Evolutionary conservation across 1,140 invertebrate genomes (phyloP), one percentile per base, ranked within the genome.

Genomic region (Seison nebaliae): DNA sequence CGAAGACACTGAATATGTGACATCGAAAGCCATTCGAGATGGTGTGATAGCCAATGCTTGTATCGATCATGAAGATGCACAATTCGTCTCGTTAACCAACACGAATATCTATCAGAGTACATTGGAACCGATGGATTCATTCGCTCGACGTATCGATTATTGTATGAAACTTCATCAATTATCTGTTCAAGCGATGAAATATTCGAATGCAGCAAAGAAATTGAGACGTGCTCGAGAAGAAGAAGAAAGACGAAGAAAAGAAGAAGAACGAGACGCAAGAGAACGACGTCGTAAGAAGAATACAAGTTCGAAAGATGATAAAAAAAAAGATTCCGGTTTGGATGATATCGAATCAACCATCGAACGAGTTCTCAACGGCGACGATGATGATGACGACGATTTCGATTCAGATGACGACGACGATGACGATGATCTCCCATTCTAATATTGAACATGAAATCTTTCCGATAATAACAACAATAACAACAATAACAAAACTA

Each of bases 181-280:
- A 54, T 93, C 67, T 29, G 61, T 66, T 8, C 65, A 94, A 62
- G 88, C 91, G 0, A 94, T 98, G 81, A 68, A 88, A 43, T 98
- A 93, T 63, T 88, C 91, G 20, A 81, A 0, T 94, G 94, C 63
- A 83, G 84, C 3, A 88, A 91, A 54, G 84, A 96, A 55, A 62
- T 94, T 26, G 86, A 96, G 54, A 88, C 81, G 83, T 31, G 84
- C 93, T 57, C 63, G 84, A 31, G 86, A 94, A 54, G 81, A 93
- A 51, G 83, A 93, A 55, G 86, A 94, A 88, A 46, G 86, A 84
- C 7, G 94, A 93, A 57, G 84, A 94, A 65, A 93, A 94, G 74
- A 16, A 7, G n/a, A 28, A 23, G 11, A 24, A 9, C 11, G 21
- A 11, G 11, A 24, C 16, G 11, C 17, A 28, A 11, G 15, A 28